Evolutionary conservation across 2,113 vertebrate genomes (phyloP), one percentile per base, ranked within the genome.

Genomic region (Grus americana): DNA sequence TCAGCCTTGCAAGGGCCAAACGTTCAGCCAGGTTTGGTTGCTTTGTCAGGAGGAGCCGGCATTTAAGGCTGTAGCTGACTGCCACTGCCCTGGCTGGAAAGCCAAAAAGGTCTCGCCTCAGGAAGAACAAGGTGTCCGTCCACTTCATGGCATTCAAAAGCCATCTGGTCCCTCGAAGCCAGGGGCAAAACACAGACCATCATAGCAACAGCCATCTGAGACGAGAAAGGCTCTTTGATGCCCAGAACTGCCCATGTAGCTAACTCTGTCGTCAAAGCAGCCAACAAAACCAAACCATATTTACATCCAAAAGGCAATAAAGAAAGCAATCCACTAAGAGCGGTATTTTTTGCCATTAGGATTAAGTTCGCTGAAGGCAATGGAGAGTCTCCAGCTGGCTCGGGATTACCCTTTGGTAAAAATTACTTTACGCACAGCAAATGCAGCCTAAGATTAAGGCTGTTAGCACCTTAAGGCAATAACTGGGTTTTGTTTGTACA

Each of bases 341-440:
- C 10, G 6, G 63, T 88, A 57, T 34, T 80, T 91, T 76, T 55
- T 89, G 57, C 82, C n/a, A 18, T 58, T 50, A 76, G 79, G 71
- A 81, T 86, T 80, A 92, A 83, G 50, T 79, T 81, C 1, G 4
- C 71, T 73, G 52, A 95, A 93, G 78, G 82, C 78, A 88, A 93
- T 80, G 83, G 95, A 90, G 96, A 86, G 38, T 88, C 91, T 96
- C 95, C 96, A 97, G 67, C 84, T 95, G 94, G 91, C 89, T 90
- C 17, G 0, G 59, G 87, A 86, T 90, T 92, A 79, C 84, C 23
- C 38, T 79, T 79, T 1, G 19, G 84, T 91, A 84, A 87, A 91
- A 95, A 95, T 79, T 57, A 88, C 86, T 96, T 92, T 71, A 87
- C 57, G 62, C 58, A 8, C 58, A 92, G 92, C 70, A 79, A 92